Evolutionary conservation across 2,797 vertebrate genomes (phyloP), one percentile per base, ranked within the genome.

Genomic region (Takifugu ocellatus): DNA sequence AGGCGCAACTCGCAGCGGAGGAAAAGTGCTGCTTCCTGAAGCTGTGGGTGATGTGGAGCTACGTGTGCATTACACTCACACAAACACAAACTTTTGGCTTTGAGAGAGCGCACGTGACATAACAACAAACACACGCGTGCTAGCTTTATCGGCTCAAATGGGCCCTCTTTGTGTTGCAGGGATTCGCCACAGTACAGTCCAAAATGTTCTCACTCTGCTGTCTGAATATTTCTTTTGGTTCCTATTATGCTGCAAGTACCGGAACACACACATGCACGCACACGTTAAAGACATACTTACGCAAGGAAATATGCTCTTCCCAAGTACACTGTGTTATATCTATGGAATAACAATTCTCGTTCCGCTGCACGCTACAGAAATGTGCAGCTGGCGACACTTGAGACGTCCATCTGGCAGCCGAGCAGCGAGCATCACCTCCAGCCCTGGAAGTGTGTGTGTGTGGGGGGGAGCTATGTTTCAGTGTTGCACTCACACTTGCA

Each of bases 1-100:
- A 54, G 31, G 31, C 31, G 10, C 56, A 77, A 44, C 63, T 47
- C 63, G 51, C 54, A 43, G 56, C 58, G 55, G 58, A 59, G 71
- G 64, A 42, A 65, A 69, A 51, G 43, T 42, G 29, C 49, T 59
- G 52, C 70, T 62, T 17, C 25, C 72, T 58, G 57, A 45, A 39
- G 68, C 63, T 63, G 78, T 63, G 66, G 83, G 79, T 83, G 85
- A 87, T 79, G 82, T 86, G 82, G 81, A 87, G 63, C 72, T 69
- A 51, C 4, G 46, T 14, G 43, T 74, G 64, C 58, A 62, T 54
- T 29, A 49, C 56, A 52, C 54, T 52, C 54, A 72, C 63, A 57
- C 54, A 59, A 36, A 51, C 51, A 54, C 25, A 50, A 57, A 51
- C 8, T 45, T 59, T 12, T 27, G 47, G 51, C 27, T 29, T 29